Percentiles rank a stretch among this genome's conserved stretches.
Evolutionary conservation across 1,140 invertebrate genomes (phyloP).

Genomic region (Tetranychus urticae): DNA sequence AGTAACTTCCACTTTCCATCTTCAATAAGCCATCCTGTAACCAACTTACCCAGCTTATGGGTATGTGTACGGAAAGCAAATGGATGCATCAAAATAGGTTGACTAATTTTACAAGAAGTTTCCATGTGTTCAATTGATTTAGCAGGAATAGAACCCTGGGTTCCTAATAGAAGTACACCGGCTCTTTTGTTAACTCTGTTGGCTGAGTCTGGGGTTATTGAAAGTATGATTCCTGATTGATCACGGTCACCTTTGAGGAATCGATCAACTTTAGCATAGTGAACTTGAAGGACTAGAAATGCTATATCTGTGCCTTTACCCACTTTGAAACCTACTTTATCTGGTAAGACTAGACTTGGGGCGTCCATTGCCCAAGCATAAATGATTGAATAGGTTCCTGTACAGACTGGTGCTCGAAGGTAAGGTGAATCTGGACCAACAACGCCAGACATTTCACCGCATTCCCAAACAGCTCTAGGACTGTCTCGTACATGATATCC

Average conservation of each 20-base stretch:
- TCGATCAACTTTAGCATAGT: constrained; percentile 49
- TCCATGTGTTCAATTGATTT: constrained; percentile 51
- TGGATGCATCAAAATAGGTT: constrained; percentile 63
- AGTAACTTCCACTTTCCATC: constrained; percentile 49
- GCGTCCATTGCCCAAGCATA: constrained; percentile 96
- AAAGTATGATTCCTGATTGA: constrained; percentile 13
- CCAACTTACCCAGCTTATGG: constrained; percentile 58
- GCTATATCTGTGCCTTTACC: constrained; percentile 25
- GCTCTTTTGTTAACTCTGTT: constrained; percentile 41
- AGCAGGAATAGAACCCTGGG: constrained; percentile 46
- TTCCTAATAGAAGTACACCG: constrained; percentile 62
- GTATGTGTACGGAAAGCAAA: constrained; percentile 89
- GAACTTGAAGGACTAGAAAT: constrained; percentile 57
- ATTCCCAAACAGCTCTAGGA: constrained; percentile 48
- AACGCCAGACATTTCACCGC: constrained; percentile 58
- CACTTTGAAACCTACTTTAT: constrained; percentile 32
- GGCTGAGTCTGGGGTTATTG: constrained; percentile 6
- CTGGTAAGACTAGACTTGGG: constrained; percentile 52
- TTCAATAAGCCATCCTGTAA: constrained; percentile 57
- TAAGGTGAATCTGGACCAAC: constrained; percentile 10
- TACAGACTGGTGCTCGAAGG: background rate
- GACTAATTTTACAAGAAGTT: constrained; percentile 48
- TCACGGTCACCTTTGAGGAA: constrained; percentile 25
- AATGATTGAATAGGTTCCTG: constrained; percentile 37
- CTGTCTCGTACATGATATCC: constrained; percentile 35